phyloP scores from a whole-genome alignment of 2,113 vertebrate species.

The Daubentonia madagascariensis region DNA sequence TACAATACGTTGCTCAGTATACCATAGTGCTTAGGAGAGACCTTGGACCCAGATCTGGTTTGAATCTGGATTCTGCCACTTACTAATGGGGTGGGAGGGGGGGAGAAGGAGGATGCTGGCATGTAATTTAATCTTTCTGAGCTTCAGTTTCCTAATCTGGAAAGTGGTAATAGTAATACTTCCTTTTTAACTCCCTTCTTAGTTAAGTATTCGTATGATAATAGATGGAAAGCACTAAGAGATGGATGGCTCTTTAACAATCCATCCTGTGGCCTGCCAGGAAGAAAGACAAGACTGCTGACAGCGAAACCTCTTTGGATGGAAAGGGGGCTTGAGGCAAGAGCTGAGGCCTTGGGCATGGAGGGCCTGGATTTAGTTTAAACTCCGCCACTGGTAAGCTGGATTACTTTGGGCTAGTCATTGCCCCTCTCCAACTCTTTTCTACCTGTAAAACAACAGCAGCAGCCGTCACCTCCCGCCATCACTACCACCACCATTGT shows the following conservation, averaged over 20 bases:
- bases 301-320: background rate
- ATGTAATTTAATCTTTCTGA: background rate
- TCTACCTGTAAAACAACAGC: background rate
- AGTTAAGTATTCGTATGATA: background rate
- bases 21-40: background rate
- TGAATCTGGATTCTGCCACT: background rate
- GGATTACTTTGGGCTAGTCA: background rate
- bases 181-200: background rate
- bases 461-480: background rate
- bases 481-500: fast-evolving
- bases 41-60: background rate
- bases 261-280: background rate
- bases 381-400: background rate
- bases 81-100: background rate
- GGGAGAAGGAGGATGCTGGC: background rate
- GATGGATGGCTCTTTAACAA: background rate
- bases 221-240: background rate
- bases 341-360: background rate
- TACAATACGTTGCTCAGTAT: background rate
- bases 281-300: background rate
- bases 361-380: background rate
- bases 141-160: background rate
- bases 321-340: background rate
- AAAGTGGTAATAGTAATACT: background rate
- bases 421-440: background rate